Conservation (phyloP, 2,888 invertebrate genomes). For the Fabriciana adippe region DNA sequence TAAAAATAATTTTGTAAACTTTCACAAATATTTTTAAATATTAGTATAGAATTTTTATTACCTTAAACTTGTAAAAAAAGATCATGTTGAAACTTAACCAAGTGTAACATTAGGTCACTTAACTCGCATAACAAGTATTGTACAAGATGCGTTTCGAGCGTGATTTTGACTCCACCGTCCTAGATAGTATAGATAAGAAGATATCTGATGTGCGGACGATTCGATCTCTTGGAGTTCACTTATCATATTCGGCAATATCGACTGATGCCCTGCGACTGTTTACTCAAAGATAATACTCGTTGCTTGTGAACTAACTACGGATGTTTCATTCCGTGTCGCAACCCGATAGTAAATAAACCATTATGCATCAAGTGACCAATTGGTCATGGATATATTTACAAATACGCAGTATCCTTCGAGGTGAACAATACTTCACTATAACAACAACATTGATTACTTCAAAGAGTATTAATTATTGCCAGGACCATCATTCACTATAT, state of each 20-base stretch:
- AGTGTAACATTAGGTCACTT: conserved; percentile 17
- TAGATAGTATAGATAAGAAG: conserved; percentile 64
- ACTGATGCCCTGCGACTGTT: conserved; percentile 47
- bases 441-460: too few species aligned
- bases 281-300: conserved; percentile 41
- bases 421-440: too few species aligned
- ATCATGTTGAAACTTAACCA: conserved; percentile 43
- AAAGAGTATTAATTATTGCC: too few species aligned
- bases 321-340: too few species aligned
- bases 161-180: conserved; percentile 51
- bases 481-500: too few species aligned
- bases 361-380: too few species aligned
- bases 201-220: conserved; percentile 53
- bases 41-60: conserved; percentile 9
- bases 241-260: conserved; percentile 52
- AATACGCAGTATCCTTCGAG: too few species aligned
- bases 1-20: neutral
- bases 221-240: conserved; percentile 52
- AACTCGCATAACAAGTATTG: conserved; percentile 18
- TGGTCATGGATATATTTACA: too few species aligned
- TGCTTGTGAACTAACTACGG: neutral
- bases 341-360: too few species aligned
- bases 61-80: conserved; percentile 46
- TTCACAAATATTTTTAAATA: too few species aligned
- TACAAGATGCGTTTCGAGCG: conserved; percentile 26